Conservation (phyloP, 1,140 invertebrate genomes). For the fruit fly (Drosophila melanogaster) region DNA sequence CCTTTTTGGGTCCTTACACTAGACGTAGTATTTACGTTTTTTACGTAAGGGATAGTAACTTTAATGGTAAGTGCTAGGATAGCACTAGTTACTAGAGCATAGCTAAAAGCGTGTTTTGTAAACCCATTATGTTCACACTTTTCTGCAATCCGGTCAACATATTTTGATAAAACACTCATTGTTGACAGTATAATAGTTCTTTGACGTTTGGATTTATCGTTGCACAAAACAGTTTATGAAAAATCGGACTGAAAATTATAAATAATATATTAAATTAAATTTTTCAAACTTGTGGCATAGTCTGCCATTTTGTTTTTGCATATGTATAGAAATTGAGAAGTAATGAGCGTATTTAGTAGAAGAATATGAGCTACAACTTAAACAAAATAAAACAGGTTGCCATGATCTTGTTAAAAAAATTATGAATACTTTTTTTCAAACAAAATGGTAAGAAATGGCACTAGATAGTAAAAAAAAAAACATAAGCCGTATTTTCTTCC, state of each 20-base stretch:
- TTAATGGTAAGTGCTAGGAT: constrained; percentile 85
- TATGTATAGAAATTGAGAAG: too few relatives aligned
- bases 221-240: background rate
- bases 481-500: too few relatives aligned
- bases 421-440: too few relatives aligned
- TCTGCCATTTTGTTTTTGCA: too few relatives aligned
- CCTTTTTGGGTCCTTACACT: constrained; percentile 8
- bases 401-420: too few relatives aligned
- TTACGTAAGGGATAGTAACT: constrained; percentile 84
- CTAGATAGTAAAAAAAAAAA: background rate
- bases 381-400: too few relatives aligned
- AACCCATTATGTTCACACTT: constrained; percentile 85
- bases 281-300: too few relatives aligned
- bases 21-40: constrained; percentile 23
- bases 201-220: background rate
- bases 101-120: constrained; percentile 83
- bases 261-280: background rate
- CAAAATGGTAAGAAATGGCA: background rate
- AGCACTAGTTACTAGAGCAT: constrained; percentile 84
- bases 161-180: constrained; percentile 88
- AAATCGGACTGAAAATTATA: background rate
- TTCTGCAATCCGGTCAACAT: constrained; percentile 86
- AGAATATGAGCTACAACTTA: too few relatives aligned
- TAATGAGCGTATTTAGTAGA: too few relatives aligned
- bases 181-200: background rate